These are phyloP conservation scores for Nebria brevicollis DNA, from an alignment of 2,888 invertebrate genomes.

Conservation along the genomic window DNA sequence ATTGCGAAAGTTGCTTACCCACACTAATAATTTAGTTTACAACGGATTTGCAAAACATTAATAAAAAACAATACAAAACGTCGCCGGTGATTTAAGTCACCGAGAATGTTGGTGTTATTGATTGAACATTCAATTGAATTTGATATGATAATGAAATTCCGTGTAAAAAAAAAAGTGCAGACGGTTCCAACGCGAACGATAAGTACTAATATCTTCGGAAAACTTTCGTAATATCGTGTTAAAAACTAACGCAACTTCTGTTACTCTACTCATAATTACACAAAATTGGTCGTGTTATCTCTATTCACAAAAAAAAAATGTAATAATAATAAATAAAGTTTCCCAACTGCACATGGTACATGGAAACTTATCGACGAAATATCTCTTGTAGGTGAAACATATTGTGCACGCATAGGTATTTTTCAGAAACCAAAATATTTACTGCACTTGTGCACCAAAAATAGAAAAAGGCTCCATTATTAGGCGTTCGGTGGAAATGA, in stretches of 20 bases:
- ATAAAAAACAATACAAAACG: neutral
- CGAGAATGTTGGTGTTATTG: no score
- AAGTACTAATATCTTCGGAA: conserved; percentile 32
- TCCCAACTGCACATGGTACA: no score
- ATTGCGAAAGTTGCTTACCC: conserved; percentile 32
- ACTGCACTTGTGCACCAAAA: conserved; percentile 26
- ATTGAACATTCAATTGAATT: no score
- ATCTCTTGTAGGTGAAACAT: no score
- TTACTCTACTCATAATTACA: conserved; percentile 35
- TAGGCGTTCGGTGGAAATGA: neutral
- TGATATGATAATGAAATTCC: no score
- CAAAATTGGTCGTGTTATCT: conserved; percentile 11
- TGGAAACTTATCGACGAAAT: neutral
- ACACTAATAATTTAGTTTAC: no score
- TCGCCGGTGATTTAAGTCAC: no score
- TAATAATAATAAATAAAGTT: neutral
- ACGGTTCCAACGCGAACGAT: neutral
- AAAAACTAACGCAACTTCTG: conserved; percentile 36
- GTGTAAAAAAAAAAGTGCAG: neutral
- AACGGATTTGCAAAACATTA: no score
- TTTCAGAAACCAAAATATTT: no score
- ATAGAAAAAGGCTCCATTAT: neutral
- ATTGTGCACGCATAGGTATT: no score
- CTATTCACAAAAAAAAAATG: neutral
- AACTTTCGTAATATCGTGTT: conserved; percentile 41